A percentile compares a stretch with the other conserved stretches of the same genome.
These are phyloP conservation scores for Mylabris phalerata DNA, from an alignment of 1,140 invertebrate species.

Conservation along the genomic window DNA sequence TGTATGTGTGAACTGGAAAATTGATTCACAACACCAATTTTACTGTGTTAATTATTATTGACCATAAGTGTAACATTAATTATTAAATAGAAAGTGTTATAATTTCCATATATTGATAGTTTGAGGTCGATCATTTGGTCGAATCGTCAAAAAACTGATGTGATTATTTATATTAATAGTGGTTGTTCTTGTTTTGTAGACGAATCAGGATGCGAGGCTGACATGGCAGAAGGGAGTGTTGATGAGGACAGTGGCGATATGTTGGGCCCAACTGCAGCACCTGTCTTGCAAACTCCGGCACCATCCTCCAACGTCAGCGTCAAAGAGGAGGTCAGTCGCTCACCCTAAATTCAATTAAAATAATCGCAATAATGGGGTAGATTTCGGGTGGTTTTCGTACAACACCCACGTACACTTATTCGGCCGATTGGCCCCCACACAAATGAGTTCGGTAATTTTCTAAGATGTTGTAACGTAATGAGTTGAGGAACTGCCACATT, in stretches of 20 bases:
- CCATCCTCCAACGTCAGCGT: conserved; percentile 32
- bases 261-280: conserved; percentile 42
- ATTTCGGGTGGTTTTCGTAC: too few relatives aligned
- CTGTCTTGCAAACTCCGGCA: conserved; percentile 27
- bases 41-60: too few relatives aligned
- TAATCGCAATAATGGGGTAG: neutral
- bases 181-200: conserved; percentile 41
- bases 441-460: neutral
- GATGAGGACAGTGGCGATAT: conserved; percentile 46
- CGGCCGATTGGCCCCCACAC: too few relatives aligned
- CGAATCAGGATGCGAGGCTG: conserved; percentile 63
- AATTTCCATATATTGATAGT: too few relatives aligned
- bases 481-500: too few relatives aligned
- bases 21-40: too few relatives aligned
- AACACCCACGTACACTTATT: too few relatives aligned
- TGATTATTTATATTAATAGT: too few relatives aligned
- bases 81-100: too few relatives aligned
- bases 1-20: too few relatives aligned
- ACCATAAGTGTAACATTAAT: too few relatives aligned
- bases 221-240: conserved; percentile 53
- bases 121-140: neutral
- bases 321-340: conserved; percentile 37
- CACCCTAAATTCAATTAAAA: neutral
- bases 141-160: too few relatives aligned
- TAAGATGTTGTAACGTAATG: neutral